phyloP scores from a whole-genome alignment of 2,888 invertebrate species.

The Pseudanteris insignis region DNA sequence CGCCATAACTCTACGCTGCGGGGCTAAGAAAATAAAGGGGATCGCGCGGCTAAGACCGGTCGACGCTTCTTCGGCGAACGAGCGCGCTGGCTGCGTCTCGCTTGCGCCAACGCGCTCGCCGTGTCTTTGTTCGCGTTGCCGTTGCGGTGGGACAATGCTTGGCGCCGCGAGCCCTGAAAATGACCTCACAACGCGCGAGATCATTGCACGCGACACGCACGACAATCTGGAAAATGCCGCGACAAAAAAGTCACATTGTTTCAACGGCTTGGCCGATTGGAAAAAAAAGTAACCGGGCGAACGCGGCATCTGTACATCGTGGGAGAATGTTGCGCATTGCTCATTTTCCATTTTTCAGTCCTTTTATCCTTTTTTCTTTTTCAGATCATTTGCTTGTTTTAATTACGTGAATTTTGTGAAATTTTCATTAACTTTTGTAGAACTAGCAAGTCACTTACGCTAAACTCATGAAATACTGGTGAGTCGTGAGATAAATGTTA shows the following conservation, averaged over 20 bases:
- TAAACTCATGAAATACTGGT: no score
- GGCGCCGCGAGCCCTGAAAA: constrained; percentile 46
- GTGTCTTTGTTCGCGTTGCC: constrained; percentile 42
- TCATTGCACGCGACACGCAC: constrained; percentile 41
- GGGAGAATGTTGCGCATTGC: constrained; percentile 36
- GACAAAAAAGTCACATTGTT: constrained; percentile 37
- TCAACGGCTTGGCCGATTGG: constrained; percentile 19
- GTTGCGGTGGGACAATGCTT: constrained; percentile 44
- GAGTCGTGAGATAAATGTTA: no score
- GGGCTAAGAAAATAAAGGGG: constrained; percentile 36
- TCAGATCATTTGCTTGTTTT: no score
- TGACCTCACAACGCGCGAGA: constrained; percentile 42
- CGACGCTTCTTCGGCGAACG: constrained; percentile 41
- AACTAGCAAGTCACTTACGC: no score
- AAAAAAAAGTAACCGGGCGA: constrained; percentile 14
- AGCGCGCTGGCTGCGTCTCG: constrained; percentile 13
- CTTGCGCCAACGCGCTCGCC: constrained; percentile 29
- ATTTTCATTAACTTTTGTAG: no score
- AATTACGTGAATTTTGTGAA: no score
- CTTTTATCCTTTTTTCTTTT: no score
- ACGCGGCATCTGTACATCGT: constrained; percentile 23
- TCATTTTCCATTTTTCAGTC: constrained; percentile 3
- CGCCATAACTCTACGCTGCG: constrained; percentile 33
- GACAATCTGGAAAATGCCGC: constrained; percentile 41
- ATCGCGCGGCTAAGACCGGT: constrained; percentile 32